Percentiles rank a stretch among this genome's conserved stretches.
phyloP scores from a whole-genome alignment of 2,113 vertebrate species.

The Lagopus muta region DNA sequence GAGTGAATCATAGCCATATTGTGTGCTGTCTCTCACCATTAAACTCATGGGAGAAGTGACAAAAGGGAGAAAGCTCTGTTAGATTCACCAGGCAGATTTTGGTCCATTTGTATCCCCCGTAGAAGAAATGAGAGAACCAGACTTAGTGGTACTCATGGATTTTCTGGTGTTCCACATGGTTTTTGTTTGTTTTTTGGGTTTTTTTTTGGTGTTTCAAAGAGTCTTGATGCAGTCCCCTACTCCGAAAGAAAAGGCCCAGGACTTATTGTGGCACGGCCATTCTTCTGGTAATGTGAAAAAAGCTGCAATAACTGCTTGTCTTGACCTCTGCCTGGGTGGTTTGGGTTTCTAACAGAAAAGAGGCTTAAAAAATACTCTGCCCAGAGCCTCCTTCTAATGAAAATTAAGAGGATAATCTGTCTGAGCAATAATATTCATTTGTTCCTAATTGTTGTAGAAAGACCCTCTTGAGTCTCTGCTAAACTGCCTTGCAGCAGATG shows the following conservation, averaged over 20 bases:
- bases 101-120: neutral
- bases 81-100: neutral
- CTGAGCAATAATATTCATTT: neutral
- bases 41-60: neutral
- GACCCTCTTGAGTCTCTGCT: neutral
- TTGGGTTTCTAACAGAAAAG: neutral
- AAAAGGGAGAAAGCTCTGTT: neutral
- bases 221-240: neutral
- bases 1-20: neutral
- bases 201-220: neutral
- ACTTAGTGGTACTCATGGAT: neutral
- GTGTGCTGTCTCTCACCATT: neutral
- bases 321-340: neutral
- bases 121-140: neutral
- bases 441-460: neutral
- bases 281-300: neutral
- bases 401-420: neutral
- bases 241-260: neutral
- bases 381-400: neutral
- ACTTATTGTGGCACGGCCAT: neutral
- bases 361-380: neutral
- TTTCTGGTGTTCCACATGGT: neutral
- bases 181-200: too few relatives aligned
- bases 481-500: neutral
- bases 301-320: neutral